phyloP scores from a whole-genome alignment of 2,797 vertebrate species.

The Crocidura indochinensis region DNA sequence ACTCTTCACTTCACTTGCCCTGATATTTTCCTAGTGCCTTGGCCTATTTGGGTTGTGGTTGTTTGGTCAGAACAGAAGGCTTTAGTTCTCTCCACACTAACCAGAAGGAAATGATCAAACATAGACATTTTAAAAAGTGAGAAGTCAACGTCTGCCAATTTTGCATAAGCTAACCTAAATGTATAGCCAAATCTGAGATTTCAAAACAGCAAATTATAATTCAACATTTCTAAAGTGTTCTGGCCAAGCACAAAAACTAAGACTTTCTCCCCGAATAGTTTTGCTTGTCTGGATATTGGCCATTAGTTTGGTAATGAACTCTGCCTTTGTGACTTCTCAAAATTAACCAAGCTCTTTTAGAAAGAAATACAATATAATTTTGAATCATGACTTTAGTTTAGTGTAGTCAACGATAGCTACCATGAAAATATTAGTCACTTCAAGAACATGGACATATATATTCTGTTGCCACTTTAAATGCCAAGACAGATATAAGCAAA shows the following conservation, averaged over 20 bases:
- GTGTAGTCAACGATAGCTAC: not conserved
- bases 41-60: constrained; percentile 81
- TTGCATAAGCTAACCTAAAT: constrained; percentile 67
- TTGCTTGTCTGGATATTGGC: constrained; percentile 27
- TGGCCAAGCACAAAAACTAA: constrained; percentile 42
- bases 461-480: not conserved
- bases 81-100: constrained; percentile 79
- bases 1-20: constrained; percentile 68
- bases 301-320: constrained; percentile 52
- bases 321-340: constrained; percentile 44
- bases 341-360: constrained; percentile 40
- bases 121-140: constrained; percentile 75
- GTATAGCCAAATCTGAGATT: constrained; percentile 78
- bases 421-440: not conserved
- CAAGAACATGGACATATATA: not conserved
- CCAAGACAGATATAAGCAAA: not conserved
- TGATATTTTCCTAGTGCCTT: constrained; percentile 75
- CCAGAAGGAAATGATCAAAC: constrained; percentile 81
- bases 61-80: constrained; percentile 80
- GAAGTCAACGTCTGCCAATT: constrained; percentile 72
- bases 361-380: constrained; percentile 21
- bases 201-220: constrained; percentile 67
- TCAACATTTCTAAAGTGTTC: constrained; percentile 41
- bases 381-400: not conserved
- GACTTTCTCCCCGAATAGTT: constrained; percentile 31